Evolutionary conservation across 2,113 vertebrate genomes (phyloP).

Genomic region (Pheucticus melanocephalus): DNA sequence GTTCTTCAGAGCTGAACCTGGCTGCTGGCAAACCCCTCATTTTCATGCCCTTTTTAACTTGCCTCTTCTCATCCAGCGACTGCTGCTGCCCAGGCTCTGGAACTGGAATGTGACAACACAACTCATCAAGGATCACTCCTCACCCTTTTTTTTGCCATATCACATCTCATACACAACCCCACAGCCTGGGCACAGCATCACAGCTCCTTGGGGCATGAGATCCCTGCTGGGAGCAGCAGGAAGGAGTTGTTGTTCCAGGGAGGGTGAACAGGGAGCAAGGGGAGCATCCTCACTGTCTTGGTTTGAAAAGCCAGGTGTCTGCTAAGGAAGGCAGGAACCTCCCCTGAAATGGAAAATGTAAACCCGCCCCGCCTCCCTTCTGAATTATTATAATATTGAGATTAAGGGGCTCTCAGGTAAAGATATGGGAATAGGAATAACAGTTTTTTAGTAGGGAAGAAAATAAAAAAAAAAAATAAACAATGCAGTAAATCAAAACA

Average conservation of each 20-base stretch:
- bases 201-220: rapidly evolving
- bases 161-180: rapidly evolving
- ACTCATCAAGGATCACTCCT: rapidly evolving
- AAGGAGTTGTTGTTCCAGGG: rapidly evolving
- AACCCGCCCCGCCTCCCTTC: background rate
- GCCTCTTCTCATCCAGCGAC: background rate
- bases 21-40: background rate
- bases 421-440: background rate
- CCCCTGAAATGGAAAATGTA: background rate
- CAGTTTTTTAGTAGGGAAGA: background rate
- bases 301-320: background rate
- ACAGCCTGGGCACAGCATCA: background rate
- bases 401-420: background rate
- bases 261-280: background rate
- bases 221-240: background rate
- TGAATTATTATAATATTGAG: background rate
- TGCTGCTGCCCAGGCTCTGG: background rate
- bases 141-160: background rate
- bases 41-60: background rate
- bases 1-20: background rate
- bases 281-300: background rate
- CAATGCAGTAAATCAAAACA: background rate
- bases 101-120: no score
- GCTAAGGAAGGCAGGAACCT: background rate
- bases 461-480: no score